These are phyloP conservation scores for Hippocampus abdominalis DNA, from an alignment of 2,113 vertebrate species.

Conservation along the genomic window DNA sequence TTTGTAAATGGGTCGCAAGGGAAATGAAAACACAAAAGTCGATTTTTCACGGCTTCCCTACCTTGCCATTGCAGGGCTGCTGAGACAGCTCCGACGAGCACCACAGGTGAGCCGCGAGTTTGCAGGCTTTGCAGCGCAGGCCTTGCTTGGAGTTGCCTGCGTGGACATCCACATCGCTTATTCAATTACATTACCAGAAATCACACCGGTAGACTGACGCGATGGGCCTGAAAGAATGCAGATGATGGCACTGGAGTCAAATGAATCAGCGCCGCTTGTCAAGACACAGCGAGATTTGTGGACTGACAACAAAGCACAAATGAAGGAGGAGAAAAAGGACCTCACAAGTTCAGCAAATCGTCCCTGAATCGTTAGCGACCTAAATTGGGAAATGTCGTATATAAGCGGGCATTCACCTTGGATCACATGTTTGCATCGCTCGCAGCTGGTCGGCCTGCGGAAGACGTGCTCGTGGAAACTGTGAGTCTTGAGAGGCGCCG, in stretches of 20 bases:
- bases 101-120: conserved; percentile 83
- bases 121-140: conserved; percentile 84
- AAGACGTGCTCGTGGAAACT: conserved; percentile 88
- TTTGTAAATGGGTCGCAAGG: too few relatives aligned
- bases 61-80: conserved; percentile 83
- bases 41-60: conserved; percentile 27
- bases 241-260: not conserved
- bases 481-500: conserved; percentile 76
- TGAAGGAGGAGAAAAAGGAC: too few relatives aligned
- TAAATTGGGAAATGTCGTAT: not conserved
- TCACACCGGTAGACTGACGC: not conserved
- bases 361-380: not conserved
- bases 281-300: conserved; percentile 7
- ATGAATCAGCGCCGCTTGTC: not conserved
- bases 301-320: not conserved
- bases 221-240: not conserved
- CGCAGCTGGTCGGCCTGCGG: conserved; percentile 80
- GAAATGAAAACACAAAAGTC: too few relatives aligned
- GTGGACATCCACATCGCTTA: conserved; percentile 16
- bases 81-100: conserved; percentile 84
- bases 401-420: conserved; percentile 71
- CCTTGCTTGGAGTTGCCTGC: conserved; percentile 88
- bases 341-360: not conserved
- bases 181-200: not conserved
- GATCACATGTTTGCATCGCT: conserved; percentile 85